Evolutionary conservation across 2,797 vertebrate genomes (phyloP), one percentile per base, ranked within the genome.

Genomic region (Clamator glandarius): DNA sequence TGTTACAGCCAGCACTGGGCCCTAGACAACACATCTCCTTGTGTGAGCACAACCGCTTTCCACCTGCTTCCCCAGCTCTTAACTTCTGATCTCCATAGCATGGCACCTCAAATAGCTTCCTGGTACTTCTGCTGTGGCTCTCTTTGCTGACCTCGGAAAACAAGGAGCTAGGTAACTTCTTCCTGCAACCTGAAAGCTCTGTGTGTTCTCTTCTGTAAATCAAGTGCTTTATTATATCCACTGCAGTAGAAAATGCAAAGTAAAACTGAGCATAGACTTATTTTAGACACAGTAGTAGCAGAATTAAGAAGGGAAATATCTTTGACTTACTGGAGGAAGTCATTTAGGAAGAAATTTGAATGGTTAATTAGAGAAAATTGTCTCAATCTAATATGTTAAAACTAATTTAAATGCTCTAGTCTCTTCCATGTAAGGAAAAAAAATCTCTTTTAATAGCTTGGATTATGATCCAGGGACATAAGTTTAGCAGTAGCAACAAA

Each of bases 281-380:
- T 89, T 94, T 87, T 92, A 87, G 59, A 81, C 41, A 35, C 8
- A 57, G 48, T 81, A 76, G 79, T 79, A 87, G 46, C 69, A 95
- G 68, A 94, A 92, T 93, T 93, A 87, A 73, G 42, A 89, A 83
- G 64, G 87, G 70, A 95, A 95, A 70, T 87, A 72, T 85, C 87
- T 96, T 92, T 76, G 63, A 69, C 89, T 95, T 97, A 55, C 67
- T 77, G 79, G 35, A 75, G 85, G 91, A 95, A 91, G 85, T 95
- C 0, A 94, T 87, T 94, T 94, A 93, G 73, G 63, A 95, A 96
- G 73, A 94, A 84, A 84, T 83, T 87, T 58, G 63, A 84, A 84
- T 87, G 42, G 35, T 89, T 96, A 96, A 97, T 92, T 94, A 90
- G 77, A 91, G 85, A 82, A 91, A 94, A 96, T 92, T 81, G 90